Evolutionary conservation across 1,140 invertebrate species (phyloP), one percentile per base, ranked within the genome.

Genomic region (Hyposmocoma kahamanoa): DNA sequence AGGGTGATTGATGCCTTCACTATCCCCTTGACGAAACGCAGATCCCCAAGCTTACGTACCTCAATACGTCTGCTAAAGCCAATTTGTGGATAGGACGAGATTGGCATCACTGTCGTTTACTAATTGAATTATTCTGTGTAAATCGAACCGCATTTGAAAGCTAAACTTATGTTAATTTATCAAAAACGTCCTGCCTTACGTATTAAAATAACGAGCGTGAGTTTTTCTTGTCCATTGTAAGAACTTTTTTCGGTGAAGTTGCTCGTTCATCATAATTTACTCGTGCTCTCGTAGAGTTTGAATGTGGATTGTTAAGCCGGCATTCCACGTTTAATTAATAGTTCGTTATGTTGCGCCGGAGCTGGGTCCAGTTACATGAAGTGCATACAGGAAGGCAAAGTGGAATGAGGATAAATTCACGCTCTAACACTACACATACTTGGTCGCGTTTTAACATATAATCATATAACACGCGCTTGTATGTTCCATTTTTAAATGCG

Each of bases 21-120:
- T 53, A 53, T 56, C 47, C 53, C 59, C 56, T 52, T 68, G 76
- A 79, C 51, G 50, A 62, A 67, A 63, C 34, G 55, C 71, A 79
- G 72, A 64, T 17, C 18, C 18, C 32, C 13, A 17, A n/a, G n/a
- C n/a, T n/a, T n/a, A n/a, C 32, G 15, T 17, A 36, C 18, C 32
- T 36, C 32, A 8, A 17, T 2, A 15, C 32, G 15, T 13, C 32
- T 36, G 11, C 32, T 36, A 36, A 53, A 59, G 43, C 50, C 38
- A 52, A 63, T 59, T 54, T 59, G 41, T 50, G 28, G 13, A 17
- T 17, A 15, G 32, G 32, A 36, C 1, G 3, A 36, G 13, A 36
- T 36, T 36, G 32, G 10, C 32, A n/a, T n/a, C n/a, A 15, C 32
- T 15, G 32, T 10, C 32, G 8, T n/a, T 36, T n/a, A 36, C 32